phyloP scores from a whole-genome alignment of 1,140 invertebrate genomes.

The Sipha flava region DNA sequence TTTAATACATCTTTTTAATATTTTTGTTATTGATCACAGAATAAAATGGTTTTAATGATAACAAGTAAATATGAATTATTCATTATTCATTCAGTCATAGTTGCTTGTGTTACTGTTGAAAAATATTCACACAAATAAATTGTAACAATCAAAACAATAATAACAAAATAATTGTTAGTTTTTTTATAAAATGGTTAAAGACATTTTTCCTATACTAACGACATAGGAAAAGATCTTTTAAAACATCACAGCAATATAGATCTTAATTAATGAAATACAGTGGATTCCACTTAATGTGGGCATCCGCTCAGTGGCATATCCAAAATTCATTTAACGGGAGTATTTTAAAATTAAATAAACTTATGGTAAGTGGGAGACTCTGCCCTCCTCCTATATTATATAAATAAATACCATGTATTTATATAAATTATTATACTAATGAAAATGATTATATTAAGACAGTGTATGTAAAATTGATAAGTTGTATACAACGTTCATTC shows the following conservation, averaged over 20 bases:
- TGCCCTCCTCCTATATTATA: too few relatives aligned
- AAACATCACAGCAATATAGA: conserved; percentile 19
- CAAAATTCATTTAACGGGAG: too few relatives aligned
- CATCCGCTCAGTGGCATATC: too few relatives aligned
- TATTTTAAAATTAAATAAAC: too few relatives aligned
- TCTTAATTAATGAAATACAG: conserved; percentile 15
- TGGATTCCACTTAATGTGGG: too few relatives aligned
- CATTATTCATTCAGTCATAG: conserved; percentile 6
- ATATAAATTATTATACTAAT: too few relatives aligned
- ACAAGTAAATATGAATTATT: conserved; percentile 2
- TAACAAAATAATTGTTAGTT: background rate
- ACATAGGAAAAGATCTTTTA: conserved; percentile 10
- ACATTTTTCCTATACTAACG: background rate
- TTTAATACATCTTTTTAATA: background rate
- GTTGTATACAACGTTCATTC: too few relatives aligned
- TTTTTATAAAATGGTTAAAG: background rate
- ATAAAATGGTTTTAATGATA: background rate
- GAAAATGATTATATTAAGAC: too few relatives aligned
- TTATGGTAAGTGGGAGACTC: too few relatives aligned
- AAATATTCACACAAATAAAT: conserved; percentile 22
- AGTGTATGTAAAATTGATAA: too few relatives aligned
- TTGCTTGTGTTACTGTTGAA: conserved; percentile 18
- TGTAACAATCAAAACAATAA: conserved; percentile 7
- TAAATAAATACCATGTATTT: too few relatives aligned
- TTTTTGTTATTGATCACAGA: background rate